Evolutionary conservation across 1,140 invertebrate genomes (phyloP).

Genomic region (Pseudachorutes palmiensis): DNA sequence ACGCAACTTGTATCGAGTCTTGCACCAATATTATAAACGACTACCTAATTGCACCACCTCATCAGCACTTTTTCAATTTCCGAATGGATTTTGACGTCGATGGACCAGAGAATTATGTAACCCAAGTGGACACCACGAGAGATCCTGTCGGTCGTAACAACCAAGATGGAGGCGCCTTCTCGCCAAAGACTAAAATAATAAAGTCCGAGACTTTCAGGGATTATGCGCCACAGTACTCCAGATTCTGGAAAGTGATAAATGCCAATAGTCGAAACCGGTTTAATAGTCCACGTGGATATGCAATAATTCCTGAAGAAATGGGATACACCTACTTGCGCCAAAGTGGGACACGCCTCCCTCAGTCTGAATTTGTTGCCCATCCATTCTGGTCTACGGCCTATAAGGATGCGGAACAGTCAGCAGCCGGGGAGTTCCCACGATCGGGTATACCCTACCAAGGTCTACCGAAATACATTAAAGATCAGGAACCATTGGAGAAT

Average conservation of each 20-base stretch:
- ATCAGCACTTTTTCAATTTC: conserved; percentile 12
- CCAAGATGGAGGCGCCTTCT: background rate
- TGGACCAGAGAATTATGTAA: background rate
- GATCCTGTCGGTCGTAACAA: background rate
- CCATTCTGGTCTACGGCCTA: conserved; percentile 7
- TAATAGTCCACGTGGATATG: conserved; percentile 4
- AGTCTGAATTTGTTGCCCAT: background rate
- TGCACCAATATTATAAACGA: conserved; percentile 1
- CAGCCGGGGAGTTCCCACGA: background rate
- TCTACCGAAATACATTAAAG: background rate
- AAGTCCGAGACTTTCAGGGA: background rate
- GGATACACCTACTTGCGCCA: background rate
- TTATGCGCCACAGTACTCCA: background rate
- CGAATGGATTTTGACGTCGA: conserved; percentile 12
- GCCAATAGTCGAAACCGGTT: background rate
- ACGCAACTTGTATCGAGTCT: background rate
- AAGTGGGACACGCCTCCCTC: no score
- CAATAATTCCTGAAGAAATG: background rate
- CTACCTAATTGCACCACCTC: background rate
- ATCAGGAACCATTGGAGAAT: background rate
- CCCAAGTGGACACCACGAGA: background rate
- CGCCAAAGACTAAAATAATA: background rate
- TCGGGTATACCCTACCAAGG: background rate
- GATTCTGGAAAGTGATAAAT: background rate
- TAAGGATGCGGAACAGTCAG: background rate